phyloP scores from a whole-genome alignment of 1,140 invertebrate species.

The Caenorhabditis remanei region DNA sequence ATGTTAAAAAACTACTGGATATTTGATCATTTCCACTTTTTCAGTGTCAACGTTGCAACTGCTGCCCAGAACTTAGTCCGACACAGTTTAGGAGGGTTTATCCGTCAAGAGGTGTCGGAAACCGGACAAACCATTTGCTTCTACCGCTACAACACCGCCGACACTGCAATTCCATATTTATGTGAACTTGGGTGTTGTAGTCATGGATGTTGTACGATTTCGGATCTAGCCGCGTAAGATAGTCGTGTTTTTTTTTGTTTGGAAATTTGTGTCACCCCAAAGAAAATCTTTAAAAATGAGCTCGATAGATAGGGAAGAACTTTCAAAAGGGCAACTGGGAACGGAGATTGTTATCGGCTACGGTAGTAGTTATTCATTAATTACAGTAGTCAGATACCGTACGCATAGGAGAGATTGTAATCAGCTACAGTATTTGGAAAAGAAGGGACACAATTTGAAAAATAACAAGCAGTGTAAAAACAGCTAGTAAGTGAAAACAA shows the following conservation, averaged over 20 bases:
- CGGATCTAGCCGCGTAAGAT: slow-evolving; percentile 58
- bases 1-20: neutral
- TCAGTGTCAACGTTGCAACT: slow-evolving; percentile 28
- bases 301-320: too few relatives aligned
- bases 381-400: too few relatives aligned
- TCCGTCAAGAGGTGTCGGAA: slow-evolving; percentile 60
- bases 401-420: too few relatives aligned
- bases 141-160: slow-evolving; percentile 46
- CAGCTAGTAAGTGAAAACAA: too few relatives aligned
- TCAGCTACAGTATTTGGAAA: too few relatives aligned
- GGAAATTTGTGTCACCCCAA: neutral
- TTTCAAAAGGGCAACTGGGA: too few relatives aligned
- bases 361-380: too few relatives aligned
- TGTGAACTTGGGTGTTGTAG: slow-evolving; percentile 60
- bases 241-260: neutral
- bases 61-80: slow-evolving; percentile 27
- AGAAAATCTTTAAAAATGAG: too few relatives aligned
- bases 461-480: too few relatives aligned
- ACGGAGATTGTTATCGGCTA: too few relatives aligned
- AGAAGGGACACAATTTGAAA: too few relatives aligned
- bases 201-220: slow-evolving; percentile 61
- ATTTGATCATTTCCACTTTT: neutral
- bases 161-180: slow-evolving; percentile 56
- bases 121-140: slow-evolving; percentile 59
- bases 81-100: slow-evolving; percentile 57